These are phyloP conservation scores for Ivindomyrus marchei DNA, from an alignment of 2,113 vertebrate genomes.

Conservation along the genomic window DNA sequence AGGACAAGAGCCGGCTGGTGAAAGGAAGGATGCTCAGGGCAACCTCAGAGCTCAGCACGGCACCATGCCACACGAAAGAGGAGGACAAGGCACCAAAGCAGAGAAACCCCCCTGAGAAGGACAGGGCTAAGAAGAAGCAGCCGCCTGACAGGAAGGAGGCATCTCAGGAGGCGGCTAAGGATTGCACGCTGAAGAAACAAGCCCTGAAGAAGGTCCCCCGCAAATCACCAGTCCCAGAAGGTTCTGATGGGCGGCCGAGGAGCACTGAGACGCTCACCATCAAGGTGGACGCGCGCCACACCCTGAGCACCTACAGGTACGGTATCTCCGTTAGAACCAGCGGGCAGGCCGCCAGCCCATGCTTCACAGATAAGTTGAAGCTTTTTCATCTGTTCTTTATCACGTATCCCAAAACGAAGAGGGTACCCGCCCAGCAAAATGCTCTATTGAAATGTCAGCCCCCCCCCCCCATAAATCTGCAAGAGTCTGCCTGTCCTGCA, in stretches of 20 bases:
- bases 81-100: constrained; percentile 21
- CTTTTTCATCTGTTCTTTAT: constrained; percentile 38
- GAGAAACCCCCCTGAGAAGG: constrained; percentile 11
- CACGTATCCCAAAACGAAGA: constrained; percentile 11
- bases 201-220: constrained; percentile 38
- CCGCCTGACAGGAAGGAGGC: neutral
- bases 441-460: neutral
- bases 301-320: constrained; percentile 65
- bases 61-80: constrained; percentile 35
- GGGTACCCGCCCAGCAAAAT: neutral
- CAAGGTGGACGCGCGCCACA: constrained; percentile 63
- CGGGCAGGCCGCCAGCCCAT: constrained; percentile 61
- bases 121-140: constrained; percentile 17
- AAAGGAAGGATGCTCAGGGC: constrained; percentile 51
- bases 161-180: constrained; percentile 1
- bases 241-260: constrained; percentile 44
- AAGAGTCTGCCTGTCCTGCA: neutral
- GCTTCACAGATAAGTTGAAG: constrained; percentile 56
- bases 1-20: constrained; percentile 54
- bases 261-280: constrained; percentile 54
- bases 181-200: constrained; percentile 38
- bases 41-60: constrained; percentile 51
- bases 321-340: constrained; percentile 66
- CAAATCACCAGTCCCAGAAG: constrained; percentile 45
- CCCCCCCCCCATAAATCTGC: neutral